Evolutionary conservation across 1,140 invertebrate species (phyloP).

Genomic region (Heliconius melpomene): DNA sequence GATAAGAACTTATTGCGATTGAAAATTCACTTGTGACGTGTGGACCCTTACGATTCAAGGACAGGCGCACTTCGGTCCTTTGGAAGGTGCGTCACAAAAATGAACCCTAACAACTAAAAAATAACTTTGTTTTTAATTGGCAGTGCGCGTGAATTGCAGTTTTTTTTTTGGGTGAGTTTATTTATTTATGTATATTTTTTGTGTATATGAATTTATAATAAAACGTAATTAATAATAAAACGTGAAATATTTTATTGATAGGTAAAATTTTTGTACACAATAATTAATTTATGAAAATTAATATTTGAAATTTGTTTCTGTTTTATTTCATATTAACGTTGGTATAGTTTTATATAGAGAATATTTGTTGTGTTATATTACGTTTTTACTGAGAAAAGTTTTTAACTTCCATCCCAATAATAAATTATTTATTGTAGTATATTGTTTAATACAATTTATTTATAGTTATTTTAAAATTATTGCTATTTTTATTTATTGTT

Average conservation of each 20-base stretch:
- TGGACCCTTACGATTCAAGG: slow-evolving; percentile 45
- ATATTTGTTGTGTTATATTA: too few relatives aligned
- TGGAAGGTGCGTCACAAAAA: slow-evolving; percentile 57
- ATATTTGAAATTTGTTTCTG: too few relatives aligned
- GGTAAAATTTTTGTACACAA: too few relatives aligned
- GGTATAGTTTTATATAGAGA: too few relatives aligned
- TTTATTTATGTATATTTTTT: not conserved
- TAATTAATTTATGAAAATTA: not conserved
- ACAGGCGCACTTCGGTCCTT: slow-evolving; percentile 58
- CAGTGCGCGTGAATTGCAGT: slow-evolving; percentile 33
- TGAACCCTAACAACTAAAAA: slow-evolving; percentile 66
- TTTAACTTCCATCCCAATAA: too few relatives aligned
- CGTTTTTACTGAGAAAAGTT: too few relatives aligned
- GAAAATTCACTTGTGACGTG: slow-evolving; percentile 60
- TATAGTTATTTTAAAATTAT: not conserved
- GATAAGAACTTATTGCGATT: slow-evolving; percentile 61
- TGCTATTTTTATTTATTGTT: not conserved
- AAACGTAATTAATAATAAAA: too few relatives aligned
- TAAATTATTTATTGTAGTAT: too few relatives aligned
- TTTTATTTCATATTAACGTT: too few relatives aligned
- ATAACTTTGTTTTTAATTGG: slow-evolving; percentile 72
- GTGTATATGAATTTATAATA: too few relatives aligned
- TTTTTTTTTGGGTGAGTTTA: slow-evolving; percentile 57
- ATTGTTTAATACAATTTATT: too few relatives aligned
- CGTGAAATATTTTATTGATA: too few relatives aligned